Evolutionary conservation across 2,113 vertebrate species (phyloP), one percentile per base, ranked within the genome.

Genomic region (Dinomys branickii): DNA sequence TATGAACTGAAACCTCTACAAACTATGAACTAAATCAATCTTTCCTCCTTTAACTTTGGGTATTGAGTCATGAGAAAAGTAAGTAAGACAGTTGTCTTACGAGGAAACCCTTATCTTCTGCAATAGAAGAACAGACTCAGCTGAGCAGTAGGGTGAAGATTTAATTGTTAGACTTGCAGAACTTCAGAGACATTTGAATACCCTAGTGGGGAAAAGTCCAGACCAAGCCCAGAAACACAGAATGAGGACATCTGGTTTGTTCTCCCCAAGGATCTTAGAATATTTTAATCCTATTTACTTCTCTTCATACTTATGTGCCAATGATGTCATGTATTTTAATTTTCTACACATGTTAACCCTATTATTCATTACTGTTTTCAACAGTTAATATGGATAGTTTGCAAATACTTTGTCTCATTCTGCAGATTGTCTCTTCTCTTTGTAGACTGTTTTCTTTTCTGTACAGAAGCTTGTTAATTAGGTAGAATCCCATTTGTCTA

Each of bases 261-360:
- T 61, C 24, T 28, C 19, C 59, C 24, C 28, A 61, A 61, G 24
- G 59, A 61, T 61, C 24, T 86, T 85, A 78, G 47, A 86, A 44
- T 86, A 78, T 22, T 78, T 84, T 91, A 59, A 84, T 14, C 47
- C 41, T 59, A 54, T 78, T 78, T 85, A 85, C 83, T 93, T 85
- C 26, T 77, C 58, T 86, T 44, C 58, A 9, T 52, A 63, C 20
- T 65, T 56, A 65, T 54, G 19, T 65, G 35, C 80, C 63, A 65
- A 54, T 78, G 59, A 78, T 86, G 56, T 77, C 67, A 65, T 35
- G 13, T 93, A 69, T 71, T 78, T 86, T 44, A 78, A 41, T 86
- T 86, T 26, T 93, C 41, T 44, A 52, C n/a, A 54, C 77, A 16
- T 93, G 41, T 78, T 82, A 78, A 85, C 35, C 50, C 12, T 63